Evolutionary conservation across 2,797 vertebrate species (phyloP).

Genomic region (Salmo trutta): DNA sequence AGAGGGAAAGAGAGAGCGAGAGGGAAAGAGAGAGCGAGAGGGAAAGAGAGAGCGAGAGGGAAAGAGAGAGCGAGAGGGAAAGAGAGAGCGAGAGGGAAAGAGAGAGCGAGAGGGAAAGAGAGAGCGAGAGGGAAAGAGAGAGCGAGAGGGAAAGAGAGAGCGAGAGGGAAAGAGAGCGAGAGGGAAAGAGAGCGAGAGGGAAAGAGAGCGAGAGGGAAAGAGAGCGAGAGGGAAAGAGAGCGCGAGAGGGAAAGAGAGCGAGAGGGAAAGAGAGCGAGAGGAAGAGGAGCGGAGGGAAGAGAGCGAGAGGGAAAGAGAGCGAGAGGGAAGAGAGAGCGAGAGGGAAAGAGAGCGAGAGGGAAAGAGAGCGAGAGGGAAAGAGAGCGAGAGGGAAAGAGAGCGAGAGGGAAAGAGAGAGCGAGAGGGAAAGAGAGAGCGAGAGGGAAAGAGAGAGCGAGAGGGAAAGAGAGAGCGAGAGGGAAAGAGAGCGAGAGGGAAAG

Average conservation of each 20-base stretch:
- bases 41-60: neutral
- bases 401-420: neutral
- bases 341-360: neutral
- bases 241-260: neutral
- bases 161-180: neutral
- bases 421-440: neutral
- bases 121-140: no score
- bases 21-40: neutral
- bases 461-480: no score
- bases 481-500: neutral
- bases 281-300: no score
- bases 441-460: no score
- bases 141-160: neutral
- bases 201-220: neutral
- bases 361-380: neutral
- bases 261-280: constrained; percentile 4
- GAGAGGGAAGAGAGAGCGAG: neutral
- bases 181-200: neutral
- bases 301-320: neutral
- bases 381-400: neutral
- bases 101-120: neutral
- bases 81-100: neutral
- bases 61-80: no score
- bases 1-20: neutral
- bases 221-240: no score